These are phyloP conservation scores for Aelia acuminata DNA, from an alignment of 2,888 invertebrate species.

Conservation along the genomic window DNA sequence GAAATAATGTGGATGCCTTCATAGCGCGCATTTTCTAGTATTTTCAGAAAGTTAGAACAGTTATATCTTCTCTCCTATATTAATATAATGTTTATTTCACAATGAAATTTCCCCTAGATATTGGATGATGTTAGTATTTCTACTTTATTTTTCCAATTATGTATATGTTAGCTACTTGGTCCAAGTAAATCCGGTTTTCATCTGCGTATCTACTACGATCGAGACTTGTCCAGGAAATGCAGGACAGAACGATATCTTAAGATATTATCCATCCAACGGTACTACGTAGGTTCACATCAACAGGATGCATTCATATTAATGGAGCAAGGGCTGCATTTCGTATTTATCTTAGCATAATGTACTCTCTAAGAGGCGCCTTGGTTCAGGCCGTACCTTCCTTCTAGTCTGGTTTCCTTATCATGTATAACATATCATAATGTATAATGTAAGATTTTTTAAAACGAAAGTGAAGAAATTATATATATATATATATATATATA, in stretches of 20 bases:
- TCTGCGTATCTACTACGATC: background rate
- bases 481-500: no score
- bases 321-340: background rate
- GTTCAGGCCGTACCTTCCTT: background rate
- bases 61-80: no score
- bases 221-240: background rate
- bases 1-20: no score
- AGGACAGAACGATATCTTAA: background rate
- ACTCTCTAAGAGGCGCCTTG: background rate
- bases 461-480: no score
- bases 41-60: no score
- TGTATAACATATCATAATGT: background rate
- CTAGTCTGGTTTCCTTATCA: background rate
- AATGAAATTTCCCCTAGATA: no score
- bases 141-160: no score
- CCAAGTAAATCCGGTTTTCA: background rate
- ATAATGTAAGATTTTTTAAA: no score
- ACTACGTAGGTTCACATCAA: background rate
- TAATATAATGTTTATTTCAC: no score
- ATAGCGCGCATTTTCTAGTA: no score
- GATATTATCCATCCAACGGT: background rate
- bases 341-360: conserved; percentile 16
- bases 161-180: no score
- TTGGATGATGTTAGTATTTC: no score
- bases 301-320: conserved; percentile 35